Base-by-base conservation (phyloP, 2,113 vertebrate genomes). In the Lontra canadensis region DNA sequence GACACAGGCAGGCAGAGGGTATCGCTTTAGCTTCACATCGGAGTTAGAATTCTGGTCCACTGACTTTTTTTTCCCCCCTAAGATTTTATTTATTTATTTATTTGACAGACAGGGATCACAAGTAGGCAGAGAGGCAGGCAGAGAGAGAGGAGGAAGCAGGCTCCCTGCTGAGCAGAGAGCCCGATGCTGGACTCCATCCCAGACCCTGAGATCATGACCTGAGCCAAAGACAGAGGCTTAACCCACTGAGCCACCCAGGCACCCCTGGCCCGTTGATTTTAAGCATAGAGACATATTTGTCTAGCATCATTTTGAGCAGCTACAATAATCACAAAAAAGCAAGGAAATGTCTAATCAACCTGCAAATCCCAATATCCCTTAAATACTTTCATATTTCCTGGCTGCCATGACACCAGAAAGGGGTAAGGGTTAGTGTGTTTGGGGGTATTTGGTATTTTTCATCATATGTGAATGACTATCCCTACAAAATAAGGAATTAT, bases 21-120 rank as follows among this genome's bases (percentile, higher is more conserved):
- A 2, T 1, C 1, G 1, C 4, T 1, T 6, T 23, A 23, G 8
- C 67, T 88, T 12, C 21, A 31, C 14, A 34, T 55, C 79, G 17
- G 42, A 71, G 34, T n/a, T 6, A 23, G 6, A 34, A 9, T 59
- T 69, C 36, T 26, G 11, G 6, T 39, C 34, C 34, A 15, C 52
- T 78, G 17, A 74, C 11, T 47, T 84, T 82, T 57, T 49, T 47
- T 84, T 82, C 20, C 17, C 17, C 17, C 17, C 17, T 55, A 55
- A 55, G 15, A 55, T 55, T 55, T 55, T 55, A 55, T 18, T 55
- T 52, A 52, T 52, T 15, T 55, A 55, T 18, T 55, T 55, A 55
- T 55, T 17, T 55, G 52, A 55, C 17, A 55, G 49, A 52, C 49
- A 52, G 52, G 17, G 17, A 55, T 55, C 52, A 55, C 52, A 17